phyloP scores from a whole-genome alignment of 2,888 invertebrate genomes.

The Cecidostiba fungosa region DNA sequence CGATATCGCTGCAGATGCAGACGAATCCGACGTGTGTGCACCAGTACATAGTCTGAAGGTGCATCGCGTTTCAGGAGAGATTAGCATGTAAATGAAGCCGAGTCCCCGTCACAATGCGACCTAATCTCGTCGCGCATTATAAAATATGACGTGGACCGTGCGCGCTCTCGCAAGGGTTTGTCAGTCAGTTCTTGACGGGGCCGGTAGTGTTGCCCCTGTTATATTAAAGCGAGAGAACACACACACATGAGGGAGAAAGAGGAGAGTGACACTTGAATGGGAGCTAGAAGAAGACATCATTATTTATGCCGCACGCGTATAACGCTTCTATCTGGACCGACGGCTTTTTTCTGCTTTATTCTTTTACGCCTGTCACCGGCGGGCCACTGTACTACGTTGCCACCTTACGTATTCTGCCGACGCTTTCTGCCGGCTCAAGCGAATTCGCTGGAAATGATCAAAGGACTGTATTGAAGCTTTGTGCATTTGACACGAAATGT shows the following conservation, averaged over 20 bases:
- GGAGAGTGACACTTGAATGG: constrained; percentile 70
- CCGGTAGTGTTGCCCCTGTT: constrained; percentile 61
- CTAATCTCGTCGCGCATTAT: constrained; percentile 76
- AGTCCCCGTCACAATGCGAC: constrained; percentile 73
- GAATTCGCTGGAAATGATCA: not conserved
- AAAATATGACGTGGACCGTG: constrained; percentile 75
- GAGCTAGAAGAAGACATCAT: constrained; percentile 72
- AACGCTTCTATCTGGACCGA: constrained; percentile 41
- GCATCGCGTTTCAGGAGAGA: constrained; percentile 64
- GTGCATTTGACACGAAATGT: not conserved
- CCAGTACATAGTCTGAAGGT: constrained; percentile 37
- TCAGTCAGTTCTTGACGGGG: constrained; percentile 68
- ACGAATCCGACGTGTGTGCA: constrained; percentile 46
- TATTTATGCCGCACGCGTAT: constrained; percentile 72
- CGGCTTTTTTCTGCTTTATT: constrained; percentile 1
- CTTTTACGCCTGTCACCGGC: constrained; percentile 5
- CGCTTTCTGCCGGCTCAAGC: not conserved
- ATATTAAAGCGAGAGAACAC: constrained; percentile 34
- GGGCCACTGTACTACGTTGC: not conserved
- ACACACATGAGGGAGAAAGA: constrained; percentile 46
- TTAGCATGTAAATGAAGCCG: constrained; percentile 77
- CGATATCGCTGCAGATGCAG: constrained; percentile 35
- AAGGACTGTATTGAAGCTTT: not conserved
- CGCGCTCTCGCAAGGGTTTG: constrained; percentile 67
- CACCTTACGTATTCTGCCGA: not conserved